These are phyloP conservation scores for Eurypyga helias DNA, from an alignment of 2,113 vertebrate species.

Conservation along the genomic window DNA sequence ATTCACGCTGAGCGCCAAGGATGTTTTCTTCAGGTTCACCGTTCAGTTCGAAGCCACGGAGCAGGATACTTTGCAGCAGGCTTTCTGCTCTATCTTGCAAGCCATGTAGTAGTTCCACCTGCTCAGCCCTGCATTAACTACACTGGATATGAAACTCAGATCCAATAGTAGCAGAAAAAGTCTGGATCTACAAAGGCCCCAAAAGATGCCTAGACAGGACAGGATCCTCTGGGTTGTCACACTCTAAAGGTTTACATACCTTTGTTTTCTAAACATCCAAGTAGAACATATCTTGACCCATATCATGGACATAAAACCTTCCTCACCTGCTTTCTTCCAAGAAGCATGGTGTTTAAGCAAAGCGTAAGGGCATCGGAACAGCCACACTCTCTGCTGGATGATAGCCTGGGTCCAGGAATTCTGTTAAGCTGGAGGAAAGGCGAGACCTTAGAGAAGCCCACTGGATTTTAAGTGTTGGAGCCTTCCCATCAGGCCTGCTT, in stretches of 20 bases:
- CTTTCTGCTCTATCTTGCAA: neutral
- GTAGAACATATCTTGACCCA: neutral
- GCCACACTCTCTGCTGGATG: neutral
- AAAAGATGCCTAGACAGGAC: neutral
- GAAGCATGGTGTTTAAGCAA: neutral
- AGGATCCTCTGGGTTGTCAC: neutral
- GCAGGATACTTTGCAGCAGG: neutral
- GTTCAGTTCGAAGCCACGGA: neutral
- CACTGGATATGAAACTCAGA: neutral
- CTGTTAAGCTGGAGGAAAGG: neutral
- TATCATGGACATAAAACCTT: fast-evolving
- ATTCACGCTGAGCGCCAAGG: neutral
- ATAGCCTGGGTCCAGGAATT: neutral
- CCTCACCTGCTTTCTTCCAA: neutral
- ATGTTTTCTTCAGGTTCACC: neutral
- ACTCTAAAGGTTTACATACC: neutral
- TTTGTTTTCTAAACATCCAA: neutral
- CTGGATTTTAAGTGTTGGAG: neutral
- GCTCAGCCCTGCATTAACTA: neutral
- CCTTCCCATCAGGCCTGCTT: neutral
- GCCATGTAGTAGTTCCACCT: neutral
- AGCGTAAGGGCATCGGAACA: neutral
- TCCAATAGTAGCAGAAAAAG: neutral
- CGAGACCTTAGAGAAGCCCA: neutral
- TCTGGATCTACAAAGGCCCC: neutral